Conservation (phyloP, 2,888 invertebrate species). For the Bibio marci region DNA sequence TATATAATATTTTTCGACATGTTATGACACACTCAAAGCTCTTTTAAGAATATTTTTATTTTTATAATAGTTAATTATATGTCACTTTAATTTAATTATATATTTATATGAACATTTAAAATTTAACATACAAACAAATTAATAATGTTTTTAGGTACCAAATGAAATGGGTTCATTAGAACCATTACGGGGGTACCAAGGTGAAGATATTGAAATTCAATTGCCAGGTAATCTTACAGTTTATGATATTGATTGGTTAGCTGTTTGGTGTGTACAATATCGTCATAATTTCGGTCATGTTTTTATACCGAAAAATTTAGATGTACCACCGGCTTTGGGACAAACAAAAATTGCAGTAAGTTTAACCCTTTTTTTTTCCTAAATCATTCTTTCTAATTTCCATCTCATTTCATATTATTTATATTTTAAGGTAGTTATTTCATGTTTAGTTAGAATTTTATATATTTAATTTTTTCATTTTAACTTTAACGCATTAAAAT, state of each 20-base stretch:
- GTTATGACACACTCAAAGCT: too few species aligned
- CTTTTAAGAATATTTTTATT: too few species aligned
- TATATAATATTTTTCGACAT: too few species aligned
- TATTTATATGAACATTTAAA: too few species aligned
- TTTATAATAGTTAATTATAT: too few species aligned
- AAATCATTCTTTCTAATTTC: constrained; percentile 13
- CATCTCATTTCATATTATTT: neutral
- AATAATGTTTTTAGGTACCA: constrained; percentile 39
- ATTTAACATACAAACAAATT: neutral
- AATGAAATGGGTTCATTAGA: constrained; percentile 74
- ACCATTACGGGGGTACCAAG: constrained; percentile 70
- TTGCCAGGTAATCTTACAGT: constrained; percentile 70
- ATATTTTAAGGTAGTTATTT: constrained; percentile 7
- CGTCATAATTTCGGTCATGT: constrained; percentile 85
- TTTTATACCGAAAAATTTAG: constrained; percentile 66
- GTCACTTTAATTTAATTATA: too few species aligned
- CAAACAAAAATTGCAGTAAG: constrained; percentile 82
- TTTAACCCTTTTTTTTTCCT: constrained; percentile 12
- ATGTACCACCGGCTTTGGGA: constrained; percentile 78
- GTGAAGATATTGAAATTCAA: constrained; percentile 82
- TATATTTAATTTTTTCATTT: neutral
- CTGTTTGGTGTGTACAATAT: constrained; percentile 83
- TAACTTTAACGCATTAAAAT: neutral
- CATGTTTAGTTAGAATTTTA: constrained; percentile 9
- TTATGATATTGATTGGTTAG: constrained; percentile 81